Base-by-base conservation (phyloP, 2,888 invertebrate species). In the Aquatica leii region DNA sequence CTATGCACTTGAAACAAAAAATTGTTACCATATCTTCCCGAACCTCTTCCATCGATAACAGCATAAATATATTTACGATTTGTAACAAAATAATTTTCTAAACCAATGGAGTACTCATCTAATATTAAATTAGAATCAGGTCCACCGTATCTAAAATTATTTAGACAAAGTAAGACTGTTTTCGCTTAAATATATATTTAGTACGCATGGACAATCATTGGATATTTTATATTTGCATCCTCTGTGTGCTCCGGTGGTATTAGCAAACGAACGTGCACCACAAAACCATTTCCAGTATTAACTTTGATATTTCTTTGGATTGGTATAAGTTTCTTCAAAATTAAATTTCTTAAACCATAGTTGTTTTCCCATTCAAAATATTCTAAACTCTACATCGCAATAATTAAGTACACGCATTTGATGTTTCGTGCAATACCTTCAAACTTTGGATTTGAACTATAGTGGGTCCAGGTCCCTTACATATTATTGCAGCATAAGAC, bases 11-110 rank as follows among this genome's bases (percentile, higher is more conserved):
- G 85, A 76, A 91, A 91, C 75, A 93, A 84, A 72, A 91, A 87
- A 49, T 89, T 86, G 61, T 91, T 90, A 1, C 97, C 96, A 79
- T 93, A 89, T 50, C 86, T 88, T 0, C 90, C 91, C 0, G 92
- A 90, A 0, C 97, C 97, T 56, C 97, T 84, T 0, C 90, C 92
- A 82, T 97, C 97, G 62, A 96, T 91, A 31, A 86, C 84, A 0
- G 90, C 93, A 73, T 93, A 90, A 73, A 97, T 90, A 62, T 90
- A 87, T 69, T 89, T 87, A 55, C 88, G 86, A 60, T 89, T 88
- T 1, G 92, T 89, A 0, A 89, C 84, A 74, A 95, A 83, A 78
- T 94, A 95, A 17, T 88, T 85, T 69, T 86, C 85, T 73, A 86
- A 85, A 55, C 86, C 89, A 84, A 86, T 77, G 84, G 77, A 80